Conservation (phyloP, 2,888 invertebrate species). For the Agrochola lota region DNA sequence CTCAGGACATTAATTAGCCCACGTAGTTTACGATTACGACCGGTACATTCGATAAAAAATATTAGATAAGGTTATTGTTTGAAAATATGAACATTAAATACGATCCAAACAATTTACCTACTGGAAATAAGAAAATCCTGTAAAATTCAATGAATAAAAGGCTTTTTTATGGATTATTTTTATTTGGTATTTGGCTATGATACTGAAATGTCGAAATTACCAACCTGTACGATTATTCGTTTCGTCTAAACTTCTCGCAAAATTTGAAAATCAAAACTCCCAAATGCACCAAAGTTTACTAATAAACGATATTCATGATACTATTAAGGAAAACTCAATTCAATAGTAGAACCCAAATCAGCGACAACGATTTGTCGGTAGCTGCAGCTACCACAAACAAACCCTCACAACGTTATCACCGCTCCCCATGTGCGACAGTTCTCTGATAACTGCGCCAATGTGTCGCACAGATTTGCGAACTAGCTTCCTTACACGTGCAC, state of each 20-base stretch:
- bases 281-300: no score
- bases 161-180: conserved; percentile 9
- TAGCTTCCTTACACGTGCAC: conserved; percentile 85
- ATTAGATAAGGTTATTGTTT: conserved; percentile 57
- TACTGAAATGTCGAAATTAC: no score
- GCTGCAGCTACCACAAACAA: conserved; percentile 21
- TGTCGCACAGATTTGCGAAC: conserved; percentile 87
- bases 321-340: not conserved
- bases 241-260: no score
- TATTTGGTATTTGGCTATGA: no score
- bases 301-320: no score
- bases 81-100: conserved; percentile 39
- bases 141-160: no score
- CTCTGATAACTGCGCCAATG: conserved; percentile 80
- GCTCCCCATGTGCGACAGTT: conserved; percentile 67
- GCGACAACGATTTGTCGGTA: not conserved
- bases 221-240: no score
- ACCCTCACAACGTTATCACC: conserved; percentile 67
- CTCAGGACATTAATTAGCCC: conserved; percentile 29
- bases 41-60: conserved; percentile 52
- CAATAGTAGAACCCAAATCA: not conserved
- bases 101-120: not conserved
- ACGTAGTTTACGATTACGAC: conserved; percentile 26
- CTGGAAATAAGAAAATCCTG: no score
- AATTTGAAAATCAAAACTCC: no score